phyloP scores from a whole-genome alignment of 2,113 vertebrate genomes.

The Crocuta crocuta region DNA sequence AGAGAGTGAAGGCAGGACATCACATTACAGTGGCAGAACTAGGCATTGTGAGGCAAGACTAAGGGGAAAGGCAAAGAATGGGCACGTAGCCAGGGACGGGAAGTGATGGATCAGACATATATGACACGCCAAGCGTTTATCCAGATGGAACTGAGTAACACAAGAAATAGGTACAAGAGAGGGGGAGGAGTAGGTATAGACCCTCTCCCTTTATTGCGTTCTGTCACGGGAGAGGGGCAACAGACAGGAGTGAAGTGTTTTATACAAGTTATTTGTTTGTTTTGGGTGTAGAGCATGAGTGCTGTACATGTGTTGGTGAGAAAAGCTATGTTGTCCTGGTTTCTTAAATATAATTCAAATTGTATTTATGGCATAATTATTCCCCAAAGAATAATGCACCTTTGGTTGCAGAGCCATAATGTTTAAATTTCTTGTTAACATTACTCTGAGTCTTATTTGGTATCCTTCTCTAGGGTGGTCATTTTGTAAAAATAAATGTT shows the following conservation, averaged over 20 bases:
- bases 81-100: background rate
- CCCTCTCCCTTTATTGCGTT: background rate
- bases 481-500: constrained; percentile 12
- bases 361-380: background rate
- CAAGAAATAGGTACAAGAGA: background rate
- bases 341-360: background rate
- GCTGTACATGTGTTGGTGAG: background rate
- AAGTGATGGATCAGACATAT: background rate
- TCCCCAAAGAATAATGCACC: background rate
- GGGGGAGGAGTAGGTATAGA: background rate
- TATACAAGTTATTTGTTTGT: background rate
- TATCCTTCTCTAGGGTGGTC: background rate
- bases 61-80: background rate
- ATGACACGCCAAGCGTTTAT: background rate
- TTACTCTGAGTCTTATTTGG: constrained; percentile 22
- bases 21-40: background rate
- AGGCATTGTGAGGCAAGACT: background rate
- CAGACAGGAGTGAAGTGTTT: background rate
- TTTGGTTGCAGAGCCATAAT: background rate
- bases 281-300: background rate
- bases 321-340: background rate
- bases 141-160: background rate
- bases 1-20: background rate
- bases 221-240: background rate
- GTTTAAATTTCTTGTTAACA: constrained; percentile 18